phyloP scores from a whole-genome alignment of 1,140 invertebrate species.

The Nylanderia fulva region DNA sequence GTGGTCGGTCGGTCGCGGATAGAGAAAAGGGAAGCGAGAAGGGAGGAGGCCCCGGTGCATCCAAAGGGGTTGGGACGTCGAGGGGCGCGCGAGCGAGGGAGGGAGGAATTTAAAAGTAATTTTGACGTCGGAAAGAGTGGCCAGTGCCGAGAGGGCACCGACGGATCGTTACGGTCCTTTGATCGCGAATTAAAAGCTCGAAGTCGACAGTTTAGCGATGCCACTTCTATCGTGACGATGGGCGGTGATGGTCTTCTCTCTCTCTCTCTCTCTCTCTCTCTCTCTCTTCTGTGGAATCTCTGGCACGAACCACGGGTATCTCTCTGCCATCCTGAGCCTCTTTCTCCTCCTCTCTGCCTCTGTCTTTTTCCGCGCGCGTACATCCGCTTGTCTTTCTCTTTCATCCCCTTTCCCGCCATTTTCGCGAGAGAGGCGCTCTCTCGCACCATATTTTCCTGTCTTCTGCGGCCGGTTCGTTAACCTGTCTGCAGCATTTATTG shows the following conservation, averaged over 20 bases:
- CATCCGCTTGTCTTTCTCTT: conserved; percentile 47
- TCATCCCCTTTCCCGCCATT: conserved; percentile 1
- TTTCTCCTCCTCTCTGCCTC: neutral
- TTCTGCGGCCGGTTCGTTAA: conserved; percentile 82
- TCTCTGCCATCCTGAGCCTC: conserved; percentile 37
- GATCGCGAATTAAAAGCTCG: conserved; percentile 85
- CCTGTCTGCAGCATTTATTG: conserved; percentile 84
- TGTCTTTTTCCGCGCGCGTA: conserved; percentile 54
- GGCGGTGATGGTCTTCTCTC: conserved; percentile 46
- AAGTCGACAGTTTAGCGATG: conserved; percentile 81
- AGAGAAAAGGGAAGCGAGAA: conserved; percentile 61
- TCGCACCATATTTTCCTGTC: conserved; percentile 48
- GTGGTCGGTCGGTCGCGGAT: conserved; percentile 60
- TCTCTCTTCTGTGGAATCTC: conserved; percentile 19
- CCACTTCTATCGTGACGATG: conserved; percentile 69
- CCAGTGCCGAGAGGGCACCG: conserved; percentile 69
- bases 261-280: conserved; percentile 24
- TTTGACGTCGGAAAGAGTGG: conserved; percentile 74
- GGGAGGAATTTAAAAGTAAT: conserved; percentile 74
- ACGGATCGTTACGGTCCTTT: conserved; percentile 80
- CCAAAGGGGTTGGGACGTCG: conserved; percentile 22
- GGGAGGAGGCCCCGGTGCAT: conserved; percentile 34
- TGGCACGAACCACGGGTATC: conserved; percentile 32
- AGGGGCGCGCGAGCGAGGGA: neutral
- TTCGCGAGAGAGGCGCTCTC: conserved; percentile 5